Conservation (phyloP, 1,140 invertebrate genomes). For the Drosophila sp. region DNA sequence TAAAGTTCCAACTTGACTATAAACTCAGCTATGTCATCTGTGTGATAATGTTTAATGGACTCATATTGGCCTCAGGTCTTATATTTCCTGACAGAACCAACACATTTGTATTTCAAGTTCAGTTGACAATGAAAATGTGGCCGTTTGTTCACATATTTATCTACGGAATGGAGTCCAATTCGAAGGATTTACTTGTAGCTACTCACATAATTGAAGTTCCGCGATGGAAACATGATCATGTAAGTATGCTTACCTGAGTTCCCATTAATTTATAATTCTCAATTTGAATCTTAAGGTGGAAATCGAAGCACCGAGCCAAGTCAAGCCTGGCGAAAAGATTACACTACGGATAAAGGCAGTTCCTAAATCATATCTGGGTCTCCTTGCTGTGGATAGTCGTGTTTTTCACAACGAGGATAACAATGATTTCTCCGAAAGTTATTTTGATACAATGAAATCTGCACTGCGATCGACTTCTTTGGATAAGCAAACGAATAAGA, state of each 20-base stretch:
- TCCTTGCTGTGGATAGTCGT: constrained; percentile 14
- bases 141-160: constrained; percentile 24
- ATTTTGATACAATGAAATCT: constrained; percentile 1
- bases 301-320: not conserved
- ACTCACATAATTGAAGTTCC: not conserved
- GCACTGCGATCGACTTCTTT: not conserved
- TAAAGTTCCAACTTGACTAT: constrained; percentile 6
- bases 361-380: constrained; percentile 33
- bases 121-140: constrained; percentile 8
- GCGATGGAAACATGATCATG: not conserved
- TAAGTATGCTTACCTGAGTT: constrained; percentile 4
- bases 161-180: constrained; percentile 11
- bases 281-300: not conserved
- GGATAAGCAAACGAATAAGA: not conserved
- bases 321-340: constrained; percentile 22
- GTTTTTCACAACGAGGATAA: not conserved
- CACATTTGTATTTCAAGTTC: not conserved
- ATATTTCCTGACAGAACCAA: constrained; percentile 1
- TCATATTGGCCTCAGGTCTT: not conserved
- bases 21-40: not conserved
- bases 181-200: not conserved
- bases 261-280: not conserved
- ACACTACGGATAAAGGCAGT: constrained; percentile 2
- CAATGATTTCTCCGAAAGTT: constrained; percentile 17
- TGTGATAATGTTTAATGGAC: constrained; percentile 25